Evolutionary conservation across 2,113 vertebrate genomes (phyloP).

Genomic region (Atherinomorus stipes): DNA sequence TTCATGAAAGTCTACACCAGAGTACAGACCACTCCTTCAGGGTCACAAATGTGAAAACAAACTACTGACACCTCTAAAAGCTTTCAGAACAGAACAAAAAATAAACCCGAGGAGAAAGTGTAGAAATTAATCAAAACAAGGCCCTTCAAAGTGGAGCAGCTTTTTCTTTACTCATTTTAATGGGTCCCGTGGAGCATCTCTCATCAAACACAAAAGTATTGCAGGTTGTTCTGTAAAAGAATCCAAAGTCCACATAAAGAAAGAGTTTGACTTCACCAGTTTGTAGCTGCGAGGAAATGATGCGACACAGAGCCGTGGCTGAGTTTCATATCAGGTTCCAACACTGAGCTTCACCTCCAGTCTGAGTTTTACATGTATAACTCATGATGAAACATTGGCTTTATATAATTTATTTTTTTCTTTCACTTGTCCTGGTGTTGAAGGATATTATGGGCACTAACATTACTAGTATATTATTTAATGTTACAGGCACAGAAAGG

Average conservation of each 20-base stretch:
- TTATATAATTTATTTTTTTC: conserved; percentile 20
- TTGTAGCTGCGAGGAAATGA: conserved; percentile 8
- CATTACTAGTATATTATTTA: no score
- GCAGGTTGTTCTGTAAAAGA: conserved; percentile 6
- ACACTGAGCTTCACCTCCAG: conserved; percentile 5
- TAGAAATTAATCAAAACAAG: conserved; percentile 34
- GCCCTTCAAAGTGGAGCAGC: neutral
- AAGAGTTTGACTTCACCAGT: neutral
- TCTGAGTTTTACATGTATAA: conserved; percentile 22
- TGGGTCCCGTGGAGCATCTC: neutral
- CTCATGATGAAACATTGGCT: conserved; percentile 29
- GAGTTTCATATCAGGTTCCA: conserved; percentile 22
- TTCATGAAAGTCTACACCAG: conserved; percentile 12
- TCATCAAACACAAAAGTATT: neutral
- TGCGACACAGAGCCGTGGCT: conserved; percentile 3
- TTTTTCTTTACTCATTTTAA: conserved; percentile 17
- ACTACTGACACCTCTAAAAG: conserved; percentile 30
- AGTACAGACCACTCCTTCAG: conserved; percentile 2
- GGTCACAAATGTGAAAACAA: conserved; percentile 57
- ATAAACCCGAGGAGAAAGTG: conserved; percentile 40
- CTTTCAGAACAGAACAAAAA: conserved; percentile 40
- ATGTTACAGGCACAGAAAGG: no score
- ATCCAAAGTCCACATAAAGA: conserved; percentile 14
- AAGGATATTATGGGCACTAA: no score
- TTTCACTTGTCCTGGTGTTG: neutral